Evolutionary conservation across 2,797 vertebrate species (phyloP).

Genomic region (Galago senegalensis): DNA sequence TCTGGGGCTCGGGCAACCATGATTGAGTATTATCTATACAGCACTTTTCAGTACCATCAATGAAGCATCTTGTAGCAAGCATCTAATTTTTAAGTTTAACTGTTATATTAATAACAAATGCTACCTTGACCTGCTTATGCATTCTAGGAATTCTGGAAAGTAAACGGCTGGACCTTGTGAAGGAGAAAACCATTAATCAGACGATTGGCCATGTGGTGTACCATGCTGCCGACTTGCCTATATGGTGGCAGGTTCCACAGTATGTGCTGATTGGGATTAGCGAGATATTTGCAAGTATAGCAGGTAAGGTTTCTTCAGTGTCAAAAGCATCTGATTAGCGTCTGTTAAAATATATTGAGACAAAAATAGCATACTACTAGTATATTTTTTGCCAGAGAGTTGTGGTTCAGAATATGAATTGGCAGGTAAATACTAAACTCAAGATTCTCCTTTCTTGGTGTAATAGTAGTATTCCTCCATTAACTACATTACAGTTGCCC

Average conservation of each 20-base stretch:
- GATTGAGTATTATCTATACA: not conserved
- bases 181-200: constrained; percentile 93
- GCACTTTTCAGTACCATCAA: accelerated
- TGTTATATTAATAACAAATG: accelerated
- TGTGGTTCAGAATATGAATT: not conserved
- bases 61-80: not conserved
- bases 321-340: accelerated
- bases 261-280: constrained; percentile 98
- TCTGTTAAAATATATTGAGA: not conserved
- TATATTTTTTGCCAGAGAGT: too few species aligned
- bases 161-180: constrained; percentile 94
- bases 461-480: not conserved
- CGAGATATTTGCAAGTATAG: constrained; percentile 98
- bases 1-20: accelerated
- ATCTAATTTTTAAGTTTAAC: not conserved
- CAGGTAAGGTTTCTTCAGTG: constrained; percentile 91
- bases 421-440: accelerated
- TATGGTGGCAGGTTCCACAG: constrained; percentile 99
- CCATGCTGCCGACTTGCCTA: constrained; percentile 95
- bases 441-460: not conserved
- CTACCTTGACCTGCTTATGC: not conserved
- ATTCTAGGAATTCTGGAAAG: constrained; percentile 96
- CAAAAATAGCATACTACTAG: accelerated
- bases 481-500: accelerated
- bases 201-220: constrained; percentile 93